phyloP scores from a whole-genome alignment of 2,888 invertebrate species.

The Smittia aterrima region DNA sequence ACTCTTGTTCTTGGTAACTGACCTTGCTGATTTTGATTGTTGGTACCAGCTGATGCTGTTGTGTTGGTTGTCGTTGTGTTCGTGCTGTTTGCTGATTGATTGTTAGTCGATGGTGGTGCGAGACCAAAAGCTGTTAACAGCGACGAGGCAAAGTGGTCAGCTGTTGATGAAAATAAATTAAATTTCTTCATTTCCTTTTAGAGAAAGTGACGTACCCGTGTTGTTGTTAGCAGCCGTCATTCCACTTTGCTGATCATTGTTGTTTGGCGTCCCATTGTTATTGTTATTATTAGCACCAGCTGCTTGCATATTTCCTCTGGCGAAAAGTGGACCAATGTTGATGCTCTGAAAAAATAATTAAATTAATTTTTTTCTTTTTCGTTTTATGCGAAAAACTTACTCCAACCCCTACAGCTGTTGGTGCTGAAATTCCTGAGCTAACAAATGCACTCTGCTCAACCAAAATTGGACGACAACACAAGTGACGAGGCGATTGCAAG shows the following conservation, averaged over 20 bases:
- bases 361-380: no score
- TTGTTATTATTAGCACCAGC: slow-evolving; percentile 34
- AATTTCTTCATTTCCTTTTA: neutral
- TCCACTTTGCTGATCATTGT: slow-evolving; percentile 30
- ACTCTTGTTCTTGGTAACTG: slow-evolving; percentile 42
- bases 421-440: slow-evolving; percentile 48
- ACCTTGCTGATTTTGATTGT: slow-evolving; percentile 40
- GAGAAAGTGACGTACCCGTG: slow-evolving; percentile 40
- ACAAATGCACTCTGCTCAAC: slow-evolving; percentile 63
- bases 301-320: slow-evolving; percentile 4
- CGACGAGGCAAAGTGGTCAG: neutral
- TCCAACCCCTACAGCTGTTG: slow-evolving; percentile 29
- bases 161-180: neutral
- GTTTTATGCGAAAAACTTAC: no score
- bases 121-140: slow-evolving; percentile 52
- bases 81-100: slow-evolving; percentile 37
- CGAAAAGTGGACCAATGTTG: slow-evolving; percentile 33
- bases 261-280: slow-evolving; percentile 42
- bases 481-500: slow-evolving; percentile 65
- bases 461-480: slow-evolving; percentile 69
- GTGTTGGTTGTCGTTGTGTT: slow-evolving; percentile 45
- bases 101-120: slow-evolving; percentile 42
- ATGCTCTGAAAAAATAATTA: slow-evolving; percentile 25
- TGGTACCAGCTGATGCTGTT: slow-evolving; percentile 44
- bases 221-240: slow-evolving; percentile 21